Conservation (phyloP, 2,797 vertebrate genomes). For the Rallus crepitans region DNA sequence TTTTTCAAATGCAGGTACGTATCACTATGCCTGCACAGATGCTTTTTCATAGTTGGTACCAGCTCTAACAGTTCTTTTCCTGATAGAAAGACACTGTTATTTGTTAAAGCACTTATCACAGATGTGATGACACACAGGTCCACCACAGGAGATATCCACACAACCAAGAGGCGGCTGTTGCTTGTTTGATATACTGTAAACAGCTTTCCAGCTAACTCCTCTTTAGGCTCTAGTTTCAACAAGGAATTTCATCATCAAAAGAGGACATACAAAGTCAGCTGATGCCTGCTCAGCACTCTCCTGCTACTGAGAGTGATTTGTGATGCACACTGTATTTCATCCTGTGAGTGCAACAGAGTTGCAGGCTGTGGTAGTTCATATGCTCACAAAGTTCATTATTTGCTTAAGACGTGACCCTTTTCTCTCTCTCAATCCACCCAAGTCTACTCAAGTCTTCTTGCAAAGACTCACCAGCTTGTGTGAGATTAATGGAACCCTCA, state of each 20-base stretch:
- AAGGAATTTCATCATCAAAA: background rate
- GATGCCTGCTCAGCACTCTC: background rate
- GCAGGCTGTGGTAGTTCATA: accelerated
- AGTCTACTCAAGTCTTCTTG: background rate
- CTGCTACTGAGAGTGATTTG: background rate
- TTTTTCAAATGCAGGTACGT: background rate
- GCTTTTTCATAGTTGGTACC: background rate
- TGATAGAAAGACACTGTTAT: background rate
- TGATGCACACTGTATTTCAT: background rate
- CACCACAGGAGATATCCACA: background rate
- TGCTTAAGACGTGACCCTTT: background rate
- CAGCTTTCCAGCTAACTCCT: background rate
- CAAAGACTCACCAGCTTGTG: background rate
- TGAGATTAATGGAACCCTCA: background rate
- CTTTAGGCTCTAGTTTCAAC: background rate
- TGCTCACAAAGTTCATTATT: background rate
- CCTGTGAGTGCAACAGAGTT: background rate
- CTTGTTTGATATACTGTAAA: background rate
- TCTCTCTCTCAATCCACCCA: background rate
- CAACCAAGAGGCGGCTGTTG: background rate
- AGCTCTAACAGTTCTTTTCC: background rate
- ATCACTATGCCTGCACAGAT: background rate
- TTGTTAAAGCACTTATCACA: background rate
- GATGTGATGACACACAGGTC: background rate
- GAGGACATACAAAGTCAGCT: background rate